A percentile compares a stretch with the other conserved stretches of the same genome.
phyloP scores from a whole-genome alignment of 2,888 invertebrate genomes.

The Mimas tiliae region DNA sequence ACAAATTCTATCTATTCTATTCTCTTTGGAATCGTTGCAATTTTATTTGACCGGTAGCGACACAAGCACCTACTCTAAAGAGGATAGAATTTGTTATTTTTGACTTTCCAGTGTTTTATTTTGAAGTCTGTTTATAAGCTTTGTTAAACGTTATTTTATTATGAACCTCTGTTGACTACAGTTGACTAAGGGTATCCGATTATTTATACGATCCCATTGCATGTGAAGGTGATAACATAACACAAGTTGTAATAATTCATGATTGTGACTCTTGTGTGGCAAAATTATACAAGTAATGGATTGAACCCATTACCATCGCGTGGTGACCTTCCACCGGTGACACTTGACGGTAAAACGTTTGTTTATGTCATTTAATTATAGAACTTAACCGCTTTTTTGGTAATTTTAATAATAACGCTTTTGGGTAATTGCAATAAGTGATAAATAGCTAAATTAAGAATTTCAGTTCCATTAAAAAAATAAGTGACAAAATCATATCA shows the following conservation, averaged over 20 bases:
- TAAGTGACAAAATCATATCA: neutral
- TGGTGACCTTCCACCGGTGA: constrained; percentile 5
- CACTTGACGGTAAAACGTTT: constrained; percentile 6
- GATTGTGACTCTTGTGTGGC: neutral
- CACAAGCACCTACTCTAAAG: no score
- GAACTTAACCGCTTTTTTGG: neutral
- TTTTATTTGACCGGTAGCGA: no score
- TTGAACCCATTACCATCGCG: neutral
- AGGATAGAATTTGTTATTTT: no score
- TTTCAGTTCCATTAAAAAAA: neutral
- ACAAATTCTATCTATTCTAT: no score
- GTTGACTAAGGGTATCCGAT: neutral
- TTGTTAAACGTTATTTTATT: no score
- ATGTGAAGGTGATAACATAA: neutral
- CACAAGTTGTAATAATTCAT: neutral
- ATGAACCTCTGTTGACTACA: no score
- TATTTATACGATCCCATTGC: neutral
- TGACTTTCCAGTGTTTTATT: no score
- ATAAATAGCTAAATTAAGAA: no score
- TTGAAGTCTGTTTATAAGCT: no score
- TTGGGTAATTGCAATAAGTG: neutral
- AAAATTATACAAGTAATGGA: constrained; percentile 11
- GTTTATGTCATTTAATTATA: neutral
- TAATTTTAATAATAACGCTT: constrained; percentile 1
- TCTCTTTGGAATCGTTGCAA: no score